Base-by-base conservation (phyloP, 1,140 invertebrate genomes). In the Drosophila guanche region DNA sequence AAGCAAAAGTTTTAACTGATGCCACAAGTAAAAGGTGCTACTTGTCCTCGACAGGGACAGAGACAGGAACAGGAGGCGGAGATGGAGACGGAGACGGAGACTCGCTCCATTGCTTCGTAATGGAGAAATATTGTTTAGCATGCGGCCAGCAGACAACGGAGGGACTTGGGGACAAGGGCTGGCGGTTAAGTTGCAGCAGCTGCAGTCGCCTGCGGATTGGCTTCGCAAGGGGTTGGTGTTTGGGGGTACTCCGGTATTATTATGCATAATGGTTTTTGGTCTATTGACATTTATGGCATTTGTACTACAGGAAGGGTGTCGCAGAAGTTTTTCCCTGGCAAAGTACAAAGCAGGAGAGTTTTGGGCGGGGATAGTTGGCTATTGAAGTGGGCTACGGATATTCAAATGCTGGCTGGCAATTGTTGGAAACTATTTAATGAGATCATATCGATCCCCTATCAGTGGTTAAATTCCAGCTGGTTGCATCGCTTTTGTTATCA, bases 231-330 rank as follows among this genome's bases (percentile, higher is more conserved):
- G 68, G 3, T 12, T 10, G 8, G 3, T 8, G 29, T 10, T 33
- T 8, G 33, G 0, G 29, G 29, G 29, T 37, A 37, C 12, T 37
- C 10, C 12, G 10, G 52, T 48, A 52, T 72, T 84, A 84, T 85
- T 84, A 79, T 85, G 80, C 80, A 84, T 84, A 85, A 84, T 85
- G 80, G 62, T 84, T 84, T 84, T 79, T 79, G 80, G 80, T 85
- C 80, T 84, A 84, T 84, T 84, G 80, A 85, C 80, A 84, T 84
- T 84, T 84, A 84, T 84, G 80, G 67, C 80, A 76, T 51, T 79
- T 54, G 60, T 46, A 62, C 54, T 51, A 33, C 50, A 22, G 59
- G 14, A 58, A 43, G 25, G 65, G 51, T 62, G 45, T 66, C 60
- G 43, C 41, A 45, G 46, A 63, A 54, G 56, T 71, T 73, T 73